A percentile compares a stretch with the other conserved stretches of the same genome.
Evolutionary conservation across 2,888 invertebrate species (phyloP).

Genomic region (Platycheirus albimanus): DNA sequence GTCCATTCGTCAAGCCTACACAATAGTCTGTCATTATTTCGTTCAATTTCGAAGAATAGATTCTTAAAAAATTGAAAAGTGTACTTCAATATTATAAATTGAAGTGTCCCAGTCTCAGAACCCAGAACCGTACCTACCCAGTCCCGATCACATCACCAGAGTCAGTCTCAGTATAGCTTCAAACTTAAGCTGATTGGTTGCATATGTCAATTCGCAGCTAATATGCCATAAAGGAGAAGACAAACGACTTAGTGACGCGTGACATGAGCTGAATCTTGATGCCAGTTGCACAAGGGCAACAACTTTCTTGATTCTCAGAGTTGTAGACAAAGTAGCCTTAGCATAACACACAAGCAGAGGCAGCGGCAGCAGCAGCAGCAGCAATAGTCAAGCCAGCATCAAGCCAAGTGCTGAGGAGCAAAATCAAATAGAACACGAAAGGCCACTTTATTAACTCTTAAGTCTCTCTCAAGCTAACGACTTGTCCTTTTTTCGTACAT

Average conservation of each 20-base stretch:
- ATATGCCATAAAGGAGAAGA: constrained; percentile 74
- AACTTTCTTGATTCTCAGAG: constrained; percentile 68
- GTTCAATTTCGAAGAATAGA: constrained; percentile 26
- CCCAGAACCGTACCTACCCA: too few species aligned
- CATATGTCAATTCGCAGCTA: constrained; percentile 66
- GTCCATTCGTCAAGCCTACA: constrained; percentile 30
- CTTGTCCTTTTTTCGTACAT: constrained; percentile 46
- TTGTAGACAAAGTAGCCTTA: constrained; percentile 10
- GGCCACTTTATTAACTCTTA: constrained; percentile 72
- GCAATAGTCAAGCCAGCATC: constrained; percentile 17
- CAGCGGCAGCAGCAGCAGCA: constrained; percentile 13
- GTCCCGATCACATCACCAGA: too few species aligned
- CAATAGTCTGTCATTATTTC: constrained; percentile 14
- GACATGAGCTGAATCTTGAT: constrained; percentile 74
- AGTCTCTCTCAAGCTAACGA: constrained; percentile 34
- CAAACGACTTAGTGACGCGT: constrained; percentile 74
- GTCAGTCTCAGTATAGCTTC: constrained; percentile 11
- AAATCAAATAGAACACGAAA: constrained; percentile 71
- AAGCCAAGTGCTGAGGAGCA: constrained; percentile 53
- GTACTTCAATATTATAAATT: constrained; percentile 35
- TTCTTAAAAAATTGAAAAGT: constrained; percentile 33
- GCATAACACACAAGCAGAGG: constrained; percentile 3
- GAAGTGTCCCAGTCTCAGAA: constrained; percentile 19
- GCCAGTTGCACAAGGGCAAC: constrained; percentile 71
- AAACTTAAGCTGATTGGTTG: constrained; percentile 43